Percentiles rank a stretch among this genome's conserved stretches.
Evolutionary conservation across 2,888 invertebrate species (phyloP).

Genomic region (Beris morrisii): DNA sequence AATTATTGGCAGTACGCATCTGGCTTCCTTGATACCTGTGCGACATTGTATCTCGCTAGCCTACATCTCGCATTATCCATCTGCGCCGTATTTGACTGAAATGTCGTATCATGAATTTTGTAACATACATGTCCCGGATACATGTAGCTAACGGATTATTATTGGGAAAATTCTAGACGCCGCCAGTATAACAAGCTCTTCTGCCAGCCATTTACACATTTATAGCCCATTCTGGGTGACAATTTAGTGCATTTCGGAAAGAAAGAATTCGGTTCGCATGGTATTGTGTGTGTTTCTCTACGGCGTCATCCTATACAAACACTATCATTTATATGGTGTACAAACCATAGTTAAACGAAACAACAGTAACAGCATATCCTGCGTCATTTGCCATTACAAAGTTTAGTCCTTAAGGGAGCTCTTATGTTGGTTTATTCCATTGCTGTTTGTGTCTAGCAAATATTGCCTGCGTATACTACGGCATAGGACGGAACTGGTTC

Average conservation of each 20-base stretch:
- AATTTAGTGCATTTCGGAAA: slow-evolving; percentile 32
- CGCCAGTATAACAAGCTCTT: slow-evolving; percentile 1
- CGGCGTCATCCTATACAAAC: background rate
- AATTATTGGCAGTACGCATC: no score
- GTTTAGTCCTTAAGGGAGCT: slow-evolving; percentile 34
- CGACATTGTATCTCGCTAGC: no score
- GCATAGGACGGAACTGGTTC: background rate
- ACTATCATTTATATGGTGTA: slow-evolving; percentile 24
- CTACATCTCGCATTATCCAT: no score
- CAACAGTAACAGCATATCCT: slow-evolving; percentile 27
- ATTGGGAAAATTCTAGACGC: background rate
- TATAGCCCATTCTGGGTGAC: slow-evolving; percentile 28
- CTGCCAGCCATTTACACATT: slow-evolving; percentile 30
- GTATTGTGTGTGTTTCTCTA: background rate
- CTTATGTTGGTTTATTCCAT: slow-evolving; percentile 29
- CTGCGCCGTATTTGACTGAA: no score
- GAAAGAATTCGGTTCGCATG: background rate
- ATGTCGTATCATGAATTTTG: no score
- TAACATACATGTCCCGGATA: background rate
- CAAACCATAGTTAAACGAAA: slow-evolving; percentile 17
- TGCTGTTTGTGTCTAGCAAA: slow-evolving; percentile 4
- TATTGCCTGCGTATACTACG: background rate
- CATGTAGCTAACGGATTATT: slow-evolving; percentile 4
- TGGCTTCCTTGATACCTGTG: no score
- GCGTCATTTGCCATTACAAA: slow-evolving; percentile 28